Evolutionary conservation across 2,888 invertebrate species (phyloP).

Genomic region (Tromatobia lineatoria): DNA sequence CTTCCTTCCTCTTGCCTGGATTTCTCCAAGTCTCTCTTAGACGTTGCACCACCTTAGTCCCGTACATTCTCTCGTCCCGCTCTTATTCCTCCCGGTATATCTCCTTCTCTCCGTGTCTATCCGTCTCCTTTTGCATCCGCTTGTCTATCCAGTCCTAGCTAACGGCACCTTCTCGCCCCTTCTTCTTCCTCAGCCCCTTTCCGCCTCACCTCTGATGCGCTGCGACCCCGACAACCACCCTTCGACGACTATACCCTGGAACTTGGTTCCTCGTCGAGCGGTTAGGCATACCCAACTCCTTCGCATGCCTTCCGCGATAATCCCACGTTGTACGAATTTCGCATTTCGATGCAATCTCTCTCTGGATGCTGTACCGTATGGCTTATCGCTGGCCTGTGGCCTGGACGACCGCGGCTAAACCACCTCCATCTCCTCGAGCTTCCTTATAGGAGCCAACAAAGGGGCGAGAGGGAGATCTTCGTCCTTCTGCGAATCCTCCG

Average conservation of each 20-base stretch:
- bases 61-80: constrained; percentile 53
- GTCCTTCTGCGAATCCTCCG: constrained; percentile 36
- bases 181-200: constrained; percentile 37
- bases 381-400: constrained; percentile 60
- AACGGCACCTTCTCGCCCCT: constrained; percentile 52
- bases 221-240: constrained; percentile 48
- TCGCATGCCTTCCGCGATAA: constrained; percentile 82
- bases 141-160: constrained; percentile 72
- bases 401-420: constrained; percentile 45
- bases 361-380: constrained; percentile 34
- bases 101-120: constrained; percentile 58
- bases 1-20: constrained; percentile 59
- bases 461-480: constrained; percentile 2
- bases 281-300: constrained; percentile 69
- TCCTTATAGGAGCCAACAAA: constrained; percentile 28
- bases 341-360: constrained; percentile 73
- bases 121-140: constrained; percentile 62
- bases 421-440: constrained; percentile 30
- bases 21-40: constrained; percentile 64
- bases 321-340: constrained; percentile 81
- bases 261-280: constrained; percentile 68
- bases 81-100: constrained; percentile 54
- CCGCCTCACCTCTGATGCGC: constrained; percentile 52
- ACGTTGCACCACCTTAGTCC: constrained; percentile 62
- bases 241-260: constrained; percentile 58